phyloP scores from a whole-genome alignment of 2,888 invertebrate genomes.

The Dynastes hyllus region DNA sequence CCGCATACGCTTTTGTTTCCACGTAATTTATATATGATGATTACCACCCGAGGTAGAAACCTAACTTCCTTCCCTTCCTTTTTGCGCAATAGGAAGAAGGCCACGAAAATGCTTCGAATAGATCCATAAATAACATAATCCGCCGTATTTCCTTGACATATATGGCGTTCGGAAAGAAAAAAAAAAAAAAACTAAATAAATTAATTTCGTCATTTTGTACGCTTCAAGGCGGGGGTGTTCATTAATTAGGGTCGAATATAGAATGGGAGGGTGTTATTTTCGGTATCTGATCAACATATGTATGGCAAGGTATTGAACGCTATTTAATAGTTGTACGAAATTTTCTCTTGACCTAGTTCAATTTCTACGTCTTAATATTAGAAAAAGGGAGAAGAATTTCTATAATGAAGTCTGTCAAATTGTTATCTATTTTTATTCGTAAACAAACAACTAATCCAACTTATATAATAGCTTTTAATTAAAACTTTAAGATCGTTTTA shows the following conservation, averaged over 20 bases:
- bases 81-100: background rate
- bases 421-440: no score
- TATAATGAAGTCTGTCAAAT: no score
- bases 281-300: background rate
- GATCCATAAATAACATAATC: constrained; percentile 11
- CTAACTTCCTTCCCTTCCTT: background rate
- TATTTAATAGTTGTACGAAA: no score
- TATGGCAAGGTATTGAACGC: no score
- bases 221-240: background rate
- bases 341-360: no score
- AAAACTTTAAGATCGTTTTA: no score
- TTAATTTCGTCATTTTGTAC: background rate
- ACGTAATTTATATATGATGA: background rate
- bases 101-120: background rate
- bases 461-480: no score
- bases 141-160: constrained; percentile 10
- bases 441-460: no score
- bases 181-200: constrained; percentile 3
- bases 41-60: no score
- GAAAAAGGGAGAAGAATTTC: no score
- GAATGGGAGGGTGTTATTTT: background rate
- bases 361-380: no score
- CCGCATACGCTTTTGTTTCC: background rate
- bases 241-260: constrained; percentile 4
- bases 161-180: background rate